These are phyloP conservation scores for Hydractinia echinata DNA, from an alignment of 30 jellyfish, hydroid and myxozoan species.

Conservation along the genomic window DNA sequence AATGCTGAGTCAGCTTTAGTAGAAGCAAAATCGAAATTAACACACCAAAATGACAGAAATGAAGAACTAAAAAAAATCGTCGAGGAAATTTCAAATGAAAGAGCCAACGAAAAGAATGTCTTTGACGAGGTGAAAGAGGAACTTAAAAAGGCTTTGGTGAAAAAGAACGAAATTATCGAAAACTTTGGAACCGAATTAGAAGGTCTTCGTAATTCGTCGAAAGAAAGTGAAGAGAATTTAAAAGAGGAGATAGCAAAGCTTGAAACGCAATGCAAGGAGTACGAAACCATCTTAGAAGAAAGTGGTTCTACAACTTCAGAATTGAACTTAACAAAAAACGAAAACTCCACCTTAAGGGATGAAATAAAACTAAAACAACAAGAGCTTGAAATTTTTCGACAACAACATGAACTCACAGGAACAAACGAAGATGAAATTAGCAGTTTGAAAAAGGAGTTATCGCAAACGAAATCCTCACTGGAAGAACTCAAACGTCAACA, in stretches of 20 bases:
- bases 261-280: conserved; percentile 13
- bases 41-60: neutral
- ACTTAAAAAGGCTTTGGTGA: conserved; percentile 23
- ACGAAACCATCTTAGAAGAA: conserved; percentile 10
- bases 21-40: conserved; percentile 20
- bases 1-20: conserved; percentile 23
- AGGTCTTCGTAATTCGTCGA: neutral
- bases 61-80: conserved; percentile 26
- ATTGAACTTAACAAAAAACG: neutral
- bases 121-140: conserved; percentile 37
- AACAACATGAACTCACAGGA: too few relatives aligned
- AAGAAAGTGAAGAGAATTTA: conserved; percentile 14
- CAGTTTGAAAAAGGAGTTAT: neutral
- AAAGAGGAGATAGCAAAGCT: conserved; percentile 3
- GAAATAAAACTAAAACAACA: neutral
- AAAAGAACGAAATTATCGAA: neutral
- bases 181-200: neutral
- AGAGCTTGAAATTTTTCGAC: neutral
- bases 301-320: conserved; percentile 29
- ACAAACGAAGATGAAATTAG: too few relatives aligned
- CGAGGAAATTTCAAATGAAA: conserved; percentile 12
- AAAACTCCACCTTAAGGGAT: neutral
- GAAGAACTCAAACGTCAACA: neutral
- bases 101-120: neutral
- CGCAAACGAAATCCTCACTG: neutral